Evolutionary conservation across 2,797 vertebrate species (phyloP).

Genomic region (Lemur catta): DNA sequence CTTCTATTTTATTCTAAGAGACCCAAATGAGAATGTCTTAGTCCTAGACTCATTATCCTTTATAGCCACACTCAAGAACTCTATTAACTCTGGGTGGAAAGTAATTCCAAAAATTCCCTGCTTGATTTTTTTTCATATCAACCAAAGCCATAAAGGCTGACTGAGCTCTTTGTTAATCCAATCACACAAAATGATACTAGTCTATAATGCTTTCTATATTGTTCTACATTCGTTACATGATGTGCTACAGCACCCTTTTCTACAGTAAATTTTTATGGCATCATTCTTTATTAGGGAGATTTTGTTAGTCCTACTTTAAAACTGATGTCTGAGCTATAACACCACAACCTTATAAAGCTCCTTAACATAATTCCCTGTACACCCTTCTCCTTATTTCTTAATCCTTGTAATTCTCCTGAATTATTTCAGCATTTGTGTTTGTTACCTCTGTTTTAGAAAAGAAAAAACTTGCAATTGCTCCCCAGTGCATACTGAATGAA

Average conservation of each 20-base stretch:
- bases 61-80: slow-evolving; percentile 31
- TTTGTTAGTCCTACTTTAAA: slow-evolving; percentile 57
- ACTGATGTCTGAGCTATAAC: slow-evolving; percentile 32
- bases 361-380: slow-evolving; percentile 22
- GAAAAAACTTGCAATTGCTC: background rate
- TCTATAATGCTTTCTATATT: background rate
- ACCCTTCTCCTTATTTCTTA: slow-evolving; percentile 50
- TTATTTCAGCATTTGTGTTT: slow-evolving; percentile 44
- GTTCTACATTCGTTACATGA: slow-evolving; percentile 4
- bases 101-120: slow-evolving; percentile 17
- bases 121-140: slow-evolving; percentile 23
- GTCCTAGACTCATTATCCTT: slow-evolving; percentile 32
- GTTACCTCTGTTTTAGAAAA: background rate
- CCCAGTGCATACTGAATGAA: slow-evolving; percentile 16
- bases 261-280: slow-evolving; percentile 38
- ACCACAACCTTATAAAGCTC: background rate
- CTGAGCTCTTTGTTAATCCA: slow-evolving; percentile 46
- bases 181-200: slow-evolving; percentile 28
- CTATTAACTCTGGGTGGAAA: slow-evolving; percentile 51
- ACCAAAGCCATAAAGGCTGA: slow-evolving; percentile 19
- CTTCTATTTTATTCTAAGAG: slow-evolving; percentile 11
- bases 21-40: slow-evolving; percentile 10
- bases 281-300: slow-evolving; percentile 42
- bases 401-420: slow-evolving; percentile 55
- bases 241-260: background rate